Conservation (phyloP, 1,140 invertebrate species). For the Diorhabda carinulata region DNA sequence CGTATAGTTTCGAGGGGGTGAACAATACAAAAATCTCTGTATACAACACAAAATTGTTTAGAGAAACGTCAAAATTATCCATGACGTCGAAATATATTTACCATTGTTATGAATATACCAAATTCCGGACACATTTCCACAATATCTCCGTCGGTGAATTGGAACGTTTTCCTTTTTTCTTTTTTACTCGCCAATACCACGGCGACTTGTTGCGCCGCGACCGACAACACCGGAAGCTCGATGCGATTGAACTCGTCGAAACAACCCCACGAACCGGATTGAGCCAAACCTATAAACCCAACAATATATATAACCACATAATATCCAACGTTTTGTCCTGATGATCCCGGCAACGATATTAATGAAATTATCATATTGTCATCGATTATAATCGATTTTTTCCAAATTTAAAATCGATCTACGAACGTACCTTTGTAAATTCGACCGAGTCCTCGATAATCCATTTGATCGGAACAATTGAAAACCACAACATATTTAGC, state of each 20-base stretch:
- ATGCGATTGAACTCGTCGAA: constrained; percentile 97
- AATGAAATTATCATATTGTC: no score
- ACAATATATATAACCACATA: no score
- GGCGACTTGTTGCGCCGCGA: constrained; percentile 95
- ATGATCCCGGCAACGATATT: no score
- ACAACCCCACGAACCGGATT: constrained; percentile 95
- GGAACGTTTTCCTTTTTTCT: constrained; percentile 86
- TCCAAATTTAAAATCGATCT: no score
- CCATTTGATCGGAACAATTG: constrained; percentile 99
- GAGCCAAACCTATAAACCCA: constrained; percentile 67
- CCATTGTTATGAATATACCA: constrained; percentile 97
- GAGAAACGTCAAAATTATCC: no score
- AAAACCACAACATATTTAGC: constrained; percentile 98
- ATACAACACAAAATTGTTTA: no score
- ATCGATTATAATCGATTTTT: no score
- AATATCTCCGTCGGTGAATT: constrained; percentile 92
- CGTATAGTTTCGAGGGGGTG: no score
- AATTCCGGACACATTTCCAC: constrained; percentile 93
- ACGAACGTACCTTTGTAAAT: constrained; percentile 63
- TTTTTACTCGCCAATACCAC: constrained; percentile 88
- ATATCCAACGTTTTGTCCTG: no score
- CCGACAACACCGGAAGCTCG: constrained; percentile 90
- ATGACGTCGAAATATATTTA: constrained; percentile 40
- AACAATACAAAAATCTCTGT: no score
- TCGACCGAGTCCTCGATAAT: constrained; percentile 79